Conservation (phyloP, 2,888 invertebrate species). For the Erebia aethiops region DNA sequence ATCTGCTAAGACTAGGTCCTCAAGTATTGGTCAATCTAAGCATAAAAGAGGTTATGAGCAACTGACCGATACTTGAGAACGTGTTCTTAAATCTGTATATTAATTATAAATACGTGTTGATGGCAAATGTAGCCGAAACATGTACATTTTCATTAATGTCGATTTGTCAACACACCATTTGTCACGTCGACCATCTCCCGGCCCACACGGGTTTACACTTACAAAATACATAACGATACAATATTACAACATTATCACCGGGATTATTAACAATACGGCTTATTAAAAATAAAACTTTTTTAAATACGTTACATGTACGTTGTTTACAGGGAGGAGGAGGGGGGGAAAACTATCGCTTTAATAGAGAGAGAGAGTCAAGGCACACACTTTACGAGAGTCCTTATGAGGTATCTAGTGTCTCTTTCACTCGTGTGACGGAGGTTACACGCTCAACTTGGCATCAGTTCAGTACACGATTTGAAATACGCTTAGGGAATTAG, state of each 20-base stretch:
- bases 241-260: constrained; percentile 84
- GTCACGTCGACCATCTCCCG: constrained; percentile 10
- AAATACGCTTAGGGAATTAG: no score
- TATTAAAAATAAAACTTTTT: constrained; percentile 53
- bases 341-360: constrained; percentile 67
- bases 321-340: constrained; percentile 56
- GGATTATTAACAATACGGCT: constrained; percentile 82
- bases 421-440: constrained; percentile 48
- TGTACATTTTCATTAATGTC: neutral
- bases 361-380: constrained; percentile 82
- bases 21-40: no score
- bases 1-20: no score
- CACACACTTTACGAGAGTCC: constrained; percentile 69
- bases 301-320: constrained; percentile 61
- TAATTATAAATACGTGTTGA: no score
- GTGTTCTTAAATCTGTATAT: no score
- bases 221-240: constrained; percentile 82
- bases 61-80: no score
- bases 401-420: constrained; percentile 67
- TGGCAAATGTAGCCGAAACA: no score
- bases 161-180: neutral
- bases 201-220: constrained; percentile 66
- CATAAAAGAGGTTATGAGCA: no score
- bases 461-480: neutral
- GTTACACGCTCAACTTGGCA: constrained; percentile 26